These are phyloP conservation scores for Dromaius novaehollandiae DNA, from an alignment of 2,113 vertebrate genomes.

Conservation along the genomic window DNA sequence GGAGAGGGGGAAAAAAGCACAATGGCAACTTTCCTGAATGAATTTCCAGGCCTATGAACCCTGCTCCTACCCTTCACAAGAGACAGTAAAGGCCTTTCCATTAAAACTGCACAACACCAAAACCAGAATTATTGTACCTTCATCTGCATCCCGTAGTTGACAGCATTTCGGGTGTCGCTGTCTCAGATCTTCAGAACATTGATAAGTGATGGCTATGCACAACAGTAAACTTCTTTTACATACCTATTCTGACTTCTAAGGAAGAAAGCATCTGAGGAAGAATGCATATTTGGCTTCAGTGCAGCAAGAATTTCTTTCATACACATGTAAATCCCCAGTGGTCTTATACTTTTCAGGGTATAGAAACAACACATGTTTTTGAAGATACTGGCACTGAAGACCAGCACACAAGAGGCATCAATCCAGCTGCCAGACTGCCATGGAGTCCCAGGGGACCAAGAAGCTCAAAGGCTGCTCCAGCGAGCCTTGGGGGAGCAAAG, in stretches of 20 bases:
- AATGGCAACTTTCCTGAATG: neutral
- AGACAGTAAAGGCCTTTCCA: neutral
- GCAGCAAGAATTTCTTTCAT: neutral
- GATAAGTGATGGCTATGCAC: neutral
- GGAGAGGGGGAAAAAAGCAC: neutral
- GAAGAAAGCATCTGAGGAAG: neutral
- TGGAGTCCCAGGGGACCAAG: neutral
- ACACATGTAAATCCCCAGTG: accelerated
- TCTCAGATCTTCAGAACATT: neutral
- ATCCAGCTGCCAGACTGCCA: neutral
- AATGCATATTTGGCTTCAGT: neutral
- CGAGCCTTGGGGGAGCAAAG: neutral
- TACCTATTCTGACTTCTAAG: neutral
- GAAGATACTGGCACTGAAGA: neutral
- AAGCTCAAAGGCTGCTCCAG: neutral
- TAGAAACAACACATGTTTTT: neutral
- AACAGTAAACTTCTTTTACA: neutral
- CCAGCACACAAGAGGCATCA: neutral
- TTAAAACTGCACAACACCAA: neutral
- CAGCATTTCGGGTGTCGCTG: too few species aligned
- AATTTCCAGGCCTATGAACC: neutral
- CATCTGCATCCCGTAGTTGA: neutral
- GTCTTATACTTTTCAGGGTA: neutral
- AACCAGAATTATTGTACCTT: neutral
- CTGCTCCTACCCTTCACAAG: neutral